phyloP scores from a whole-genome alignment of 2,113 vertebrate genomes.

The Synodontis membranacea region DNA sequence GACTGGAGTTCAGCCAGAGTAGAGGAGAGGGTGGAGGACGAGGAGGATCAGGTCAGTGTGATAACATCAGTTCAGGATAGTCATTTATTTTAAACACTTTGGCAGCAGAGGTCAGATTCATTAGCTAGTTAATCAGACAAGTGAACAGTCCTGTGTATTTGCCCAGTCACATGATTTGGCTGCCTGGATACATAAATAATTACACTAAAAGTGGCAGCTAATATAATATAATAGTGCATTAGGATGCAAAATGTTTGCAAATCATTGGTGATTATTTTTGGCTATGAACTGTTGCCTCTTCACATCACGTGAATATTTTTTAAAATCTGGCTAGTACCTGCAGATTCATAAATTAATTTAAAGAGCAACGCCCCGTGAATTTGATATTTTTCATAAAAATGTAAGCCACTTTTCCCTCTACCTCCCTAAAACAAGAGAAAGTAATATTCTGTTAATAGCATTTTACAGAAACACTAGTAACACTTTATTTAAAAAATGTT shows the following conservation, averaged over 20 bases:
- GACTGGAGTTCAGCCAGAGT: conserved; percentile 83
- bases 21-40: conserved; percentile 69
- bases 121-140: neutral
- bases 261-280: neutral
- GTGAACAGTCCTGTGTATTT: neutral
- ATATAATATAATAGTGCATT: neutral
- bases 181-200: neutral
- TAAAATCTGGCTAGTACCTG: neutral
- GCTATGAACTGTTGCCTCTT: neutral
- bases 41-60: conserved; percentile 64
- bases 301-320: neutral
- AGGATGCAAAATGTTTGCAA: neutral
- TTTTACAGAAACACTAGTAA: neutral
- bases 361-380: neutral
- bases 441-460: too few species aligned
- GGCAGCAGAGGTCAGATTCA: neutral
- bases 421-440: too few species aligned
- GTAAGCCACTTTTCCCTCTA: too few species aligned
- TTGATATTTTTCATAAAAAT: neutral
- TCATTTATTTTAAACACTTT: neutral
- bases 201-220: neutral
- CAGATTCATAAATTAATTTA: neutral
- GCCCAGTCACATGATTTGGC: neutral
- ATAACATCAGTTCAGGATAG: conserved; percentile 15
- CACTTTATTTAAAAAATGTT: too few species aligned